Base-by-base conservation (phyloP, 2,888 invertebrate species). In the Scaptomyza caliginosa region DNA sequence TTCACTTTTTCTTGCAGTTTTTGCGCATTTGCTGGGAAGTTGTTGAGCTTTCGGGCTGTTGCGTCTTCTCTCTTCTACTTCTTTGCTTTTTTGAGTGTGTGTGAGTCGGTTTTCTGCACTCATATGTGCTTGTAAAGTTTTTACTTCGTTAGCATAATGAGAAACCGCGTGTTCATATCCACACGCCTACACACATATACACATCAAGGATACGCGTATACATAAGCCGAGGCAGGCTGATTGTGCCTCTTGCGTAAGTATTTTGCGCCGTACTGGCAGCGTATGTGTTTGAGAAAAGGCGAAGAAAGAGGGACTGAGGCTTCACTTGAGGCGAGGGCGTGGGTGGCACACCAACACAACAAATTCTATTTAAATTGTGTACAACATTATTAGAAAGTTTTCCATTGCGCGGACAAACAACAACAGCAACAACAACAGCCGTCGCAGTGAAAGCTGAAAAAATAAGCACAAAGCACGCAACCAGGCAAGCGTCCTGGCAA, bases 341-440 rank as follows among this genome's bases (percentile, higher is more conserved):
- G 49, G 49, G 26, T 7, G 42, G 52, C 36, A 52, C 48, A 40
- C 36, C 64, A 68, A 56, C 74, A 65, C 66, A 74, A 84, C 78
- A 89, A 89, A 89, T 89, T 89, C 90, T 89, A 90, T 89, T 89
- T 89, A 90, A 89, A 89, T 87, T 90, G 88, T 89, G 90, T 88
- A 89, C 90, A 89, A 88, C 87, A 89, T 89, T 89, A 89, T 89
- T 89, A 89, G 89, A 89, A 90, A 88, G 88, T 88, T 88, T 88
- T 85, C 74, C 74, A 74, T 76, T 77, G 79, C 70, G 72, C 74
- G 66, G 65, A 69, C 70, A 57, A 66, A 39, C 43, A 60, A 43
- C 50, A 62, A 57, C 17, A 38, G 40, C 42, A 62, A 23, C 30
- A 56, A 45, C 32, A 46, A 38, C 43, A 67, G 49, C 40, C 40